Base-by-base conservation (phyloP, 2,888 invertebrate genomes). In the Podabrus alpinus region DNA sequence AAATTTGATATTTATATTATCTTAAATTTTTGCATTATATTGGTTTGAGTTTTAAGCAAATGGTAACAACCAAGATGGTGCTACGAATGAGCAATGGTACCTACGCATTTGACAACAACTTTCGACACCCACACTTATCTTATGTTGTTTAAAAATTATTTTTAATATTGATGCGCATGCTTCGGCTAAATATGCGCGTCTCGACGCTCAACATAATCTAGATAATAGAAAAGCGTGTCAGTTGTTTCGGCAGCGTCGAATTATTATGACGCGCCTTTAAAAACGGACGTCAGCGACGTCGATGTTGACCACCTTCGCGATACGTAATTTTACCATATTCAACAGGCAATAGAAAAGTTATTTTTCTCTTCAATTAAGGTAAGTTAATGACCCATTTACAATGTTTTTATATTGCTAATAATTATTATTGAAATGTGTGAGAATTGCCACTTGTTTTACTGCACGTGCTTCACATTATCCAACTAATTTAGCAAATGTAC, bases 271-370 rank as follows among this genome's bases (percentile, higher is more conserved):
- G 76, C 86, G 68, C 16, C 25, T 15, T 64, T 71, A 67, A 21
- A 68, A 15, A 68, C 64, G 62, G 68, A 25, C 73, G 73, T 71
- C 76, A 45, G 64, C 68, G 76, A 67, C 76, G 73, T 76, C 72
- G 87, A 87, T n/a, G 95, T 95, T 87, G 97, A 97, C 91, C 97
- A 97, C 88, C 96, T 61, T 64, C 21, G 62, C 21, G 62, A 64
- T 64, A 64, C 62, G 17, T 19, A 17, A 64, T 19, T 15, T 19
- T n/a, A 7, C 19, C 9, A n/a, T 64, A 64, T 64, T 64, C 62
- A 19, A 64, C 62, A 64, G 62, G 19, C 62, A n/a, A 64, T 19
- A 64, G 62, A 17, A 62, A 64, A 19, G 21, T 19, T 15, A 64
- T 19, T 64, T 19, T 19, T 64, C 13, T n/a, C 13, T 16, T 19